A percentile compares a stretch with the other conserved stretches of the same genome.
Conservation (phyloP, 2,113 vertebrate genomes). For the Diphyllodes magnificus region DNA sequence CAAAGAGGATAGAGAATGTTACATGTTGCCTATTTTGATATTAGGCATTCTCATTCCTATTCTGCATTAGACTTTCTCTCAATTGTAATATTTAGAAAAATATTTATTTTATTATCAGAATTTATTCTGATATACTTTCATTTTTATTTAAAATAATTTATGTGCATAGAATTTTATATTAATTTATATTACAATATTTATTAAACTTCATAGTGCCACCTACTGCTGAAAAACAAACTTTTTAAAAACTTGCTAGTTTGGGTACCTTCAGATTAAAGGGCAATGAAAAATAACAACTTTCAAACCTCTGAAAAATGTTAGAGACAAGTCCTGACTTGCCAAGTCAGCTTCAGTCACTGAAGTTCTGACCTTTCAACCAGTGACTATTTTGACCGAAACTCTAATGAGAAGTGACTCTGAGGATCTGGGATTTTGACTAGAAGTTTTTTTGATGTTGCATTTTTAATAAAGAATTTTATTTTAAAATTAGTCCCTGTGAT, state of each 20-base stretch:
- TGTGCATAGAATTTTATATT: not conserved
- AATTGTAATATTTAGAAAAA: not conserved
- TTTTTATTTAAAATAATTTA: not conserved
- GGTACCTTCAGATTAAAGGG: not conserved
- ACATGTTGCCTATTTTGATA: not conserved
- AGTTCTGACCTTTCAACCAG: not conserved
- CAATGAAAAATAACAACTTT: not conserved
- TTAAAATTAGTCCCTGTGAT: not conserved
- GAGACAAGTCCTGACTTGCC: not conserved
- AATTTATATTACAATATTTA: not conserved
- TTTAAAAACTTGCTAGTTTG: not conserved
- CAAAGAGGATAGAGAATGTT: not conserved
- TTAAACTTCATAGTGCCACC: constrained; percentile 52
- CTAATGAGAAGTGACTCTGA: not conserved
- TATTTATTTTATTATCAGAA: not conserved
- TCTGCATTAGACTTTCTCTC: not conserved
- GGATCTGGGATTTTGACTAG: not conserved
- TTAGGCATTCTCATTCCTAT: not conserved
- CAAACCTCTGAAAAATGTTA: not conserved
- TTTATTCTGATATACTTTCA: not conserved
- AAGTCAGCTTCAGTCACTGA: not conserved
- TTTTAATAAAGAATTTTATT: not conserved
- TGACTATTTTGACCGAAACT: not conserved
- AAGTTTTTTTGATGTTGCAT: not conserved
- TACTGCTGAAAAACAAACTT: constrained; percentile 35